Conservation (phyloP, 2,113 vertebrate genomes). For the Herpailurus yagouaroundi region DNA sequence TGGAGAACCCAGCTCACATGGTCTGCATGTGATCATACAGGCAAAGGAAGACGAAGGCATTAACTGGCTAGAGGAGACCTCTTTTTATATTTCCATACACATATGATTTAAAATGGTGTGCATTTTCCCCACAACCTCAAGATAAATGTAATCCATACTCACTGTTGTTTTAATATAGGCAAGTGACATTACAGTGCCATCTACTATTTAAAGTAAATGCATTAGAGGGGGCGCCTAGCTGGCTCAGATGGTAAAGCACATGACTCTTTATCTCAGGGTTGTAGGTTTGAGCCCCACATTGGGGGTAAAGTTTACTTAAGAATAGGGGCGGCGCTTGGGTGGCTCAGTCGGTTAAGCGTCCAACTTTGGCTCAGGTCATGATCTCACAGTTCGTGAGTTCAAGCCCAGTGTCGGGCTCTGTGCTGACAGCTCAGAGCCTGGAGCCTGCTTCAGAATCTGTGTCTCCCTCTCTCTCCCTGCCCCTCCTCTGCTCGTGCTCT, state of each 20-base stretch:
- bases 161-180: background rate
- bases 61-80: background rate
- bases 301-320: background rate
- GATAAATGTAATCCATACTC: background rate
- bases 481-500: too few species aligned
- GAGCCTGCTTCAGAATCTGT: too few species aligned
- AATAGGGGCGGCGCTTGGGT: background rate
- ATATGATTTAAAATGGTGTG: background rate
- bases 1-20: background rate
- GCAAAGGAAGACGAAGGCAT: background rate
- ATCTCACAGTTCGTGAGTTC: too few species aligned
- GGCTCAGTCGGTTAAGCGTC: too few species aligned
- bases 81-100: background rate
- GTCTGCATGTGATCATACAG: background rate
- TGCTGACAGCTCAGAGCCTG: too few species aligned
- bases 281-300: background rate
- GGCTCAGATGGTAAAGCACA: background rate
- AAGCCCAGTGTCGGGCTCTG: too few species aligned
- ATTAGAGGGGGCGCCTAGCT: background rate
- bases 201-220: conserved; percentile 31
- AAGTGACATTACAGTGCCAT: background rate
- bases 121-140: background rate
- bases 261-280: background rate
- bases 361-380: too few species aligned
- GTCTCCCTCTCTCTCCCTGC: too few species aligned